Percentiles rank a stretch among this genome's conserved stretches.
Conservation (phyloP, 1,140 invertebrate genomes). For the Drosophila seguyi region DNA sequence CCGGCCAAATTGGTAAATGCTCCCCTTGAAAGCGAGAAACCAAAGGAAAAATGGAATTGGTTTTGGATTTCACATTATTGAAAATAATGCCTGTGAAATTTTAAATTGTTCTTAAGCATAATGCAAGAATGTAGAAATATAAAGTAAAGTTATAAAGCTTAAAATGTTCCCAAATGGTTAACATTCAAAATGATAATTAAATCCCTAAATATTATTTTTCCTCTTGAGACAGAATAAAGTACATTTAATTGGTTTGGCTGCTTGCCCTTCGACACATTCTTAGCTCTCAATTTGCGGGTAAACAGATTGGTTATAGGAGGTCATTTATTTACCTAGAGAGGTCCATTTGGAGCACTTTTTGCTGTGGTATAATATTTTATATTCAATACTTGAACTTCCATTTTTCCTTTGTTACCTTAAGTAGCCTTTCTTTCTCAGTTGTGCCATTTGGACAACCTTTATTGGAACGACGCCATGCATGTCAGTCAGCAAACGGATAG, state of each 20-base stretch:
- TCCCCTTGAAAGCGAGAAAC: constrained; percentile 19
- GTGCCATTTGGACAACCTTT: not conserved
- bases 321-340: not conserved
- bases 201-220: not conserved
- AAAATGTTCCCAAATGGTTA: too few species aligned
- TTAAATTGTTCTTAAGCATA: not conserved
- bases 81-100: constrained; percentile 2
- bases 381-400: not conserved
- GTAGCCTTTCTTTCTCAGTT: not conserved
- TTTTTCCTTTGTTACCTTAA: not conserved
- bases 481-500: constrained; percentile 44
- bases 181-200: too few species aligned
- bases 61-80: constrained; percentile 15
- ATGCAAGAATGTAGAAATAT: not conserved
- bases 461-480: constrained; percentile 29
- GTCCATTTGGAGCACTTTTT: not conserved
- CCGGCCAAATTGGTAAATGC: constrained; percentile 53
- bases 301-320: not conserved
- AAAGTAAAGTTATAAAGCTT: not conserved
- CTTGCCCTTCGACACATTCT: not conserved
- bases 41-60: constrained; percentile 20
- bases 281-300: not conserved
- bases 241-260: constrained; percentile 1
- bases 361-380: not conserved
- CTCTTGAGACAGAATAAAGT: not conserved